Conservation (phyloP, 2,113 vertebrate genomes). For the Lichenostomus cassidix region DNA sequence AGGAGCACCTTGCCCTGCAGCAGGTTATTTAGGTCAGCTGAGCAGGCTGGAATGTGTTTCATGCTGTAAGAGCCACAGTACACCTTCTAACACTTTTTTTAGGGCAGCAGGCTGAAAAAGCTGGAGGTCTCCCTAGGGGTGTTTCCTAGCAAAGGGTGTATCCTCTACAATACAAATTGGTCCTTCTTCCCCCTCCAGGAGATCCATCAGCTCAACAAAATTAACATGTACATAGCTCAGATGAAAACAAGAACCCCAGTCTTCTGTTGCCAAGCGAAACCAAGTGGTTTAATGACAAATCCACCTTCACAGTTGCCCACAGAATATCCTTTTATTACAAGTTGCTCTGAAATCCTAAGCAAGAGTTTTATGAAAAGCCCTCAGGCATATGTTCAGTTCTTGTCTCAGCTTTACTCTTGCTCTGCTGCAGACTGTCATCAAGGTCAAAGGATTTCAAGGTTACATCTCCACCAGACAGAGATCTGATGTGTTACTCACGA, state of each 20-base stretch:
- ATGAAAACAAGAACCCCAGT: not conserved
- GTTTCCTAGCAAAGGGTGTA: not conserved
- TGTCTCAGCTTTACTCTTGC: not conserved
- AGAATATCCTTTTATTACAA: not conserved
- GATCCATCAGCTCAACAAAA: not conserved
- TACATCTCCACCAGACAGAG: not conserved
- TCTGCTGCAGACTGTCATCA: not conserved
- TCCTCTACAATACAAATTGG: not conserved
- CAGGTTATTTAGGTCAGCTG: slow-evolving; percentile 33
- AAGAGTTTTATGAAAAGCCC: not conserved
- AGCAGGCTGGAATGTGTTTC: not conserved
- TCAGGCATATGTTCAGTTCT: not conserved
- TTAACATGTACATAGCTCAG: not conserved
- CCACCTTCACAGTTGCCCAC: not conserved
- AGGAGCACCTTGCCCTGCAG: not conserved
- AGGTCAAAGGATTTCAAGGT: not conserved
- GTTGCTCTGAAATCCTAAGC: not conserved
- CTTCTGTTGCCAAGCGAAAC: not conserved
- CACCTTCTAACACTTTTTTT: not conserved
- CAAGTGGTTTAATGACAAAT: not conserved
- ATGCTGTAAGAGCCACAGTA: not conserved
- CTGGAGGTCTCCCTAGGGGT: not conserved
- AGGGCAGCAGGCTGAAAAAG: not conserved
- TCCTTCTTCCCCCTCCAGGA: not conserved
- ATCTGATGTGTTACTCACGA: not conserved